phyloP scores from a whole-genome alignment of 2,113 vertebrate species.

The Butorides virescens region DNA sequence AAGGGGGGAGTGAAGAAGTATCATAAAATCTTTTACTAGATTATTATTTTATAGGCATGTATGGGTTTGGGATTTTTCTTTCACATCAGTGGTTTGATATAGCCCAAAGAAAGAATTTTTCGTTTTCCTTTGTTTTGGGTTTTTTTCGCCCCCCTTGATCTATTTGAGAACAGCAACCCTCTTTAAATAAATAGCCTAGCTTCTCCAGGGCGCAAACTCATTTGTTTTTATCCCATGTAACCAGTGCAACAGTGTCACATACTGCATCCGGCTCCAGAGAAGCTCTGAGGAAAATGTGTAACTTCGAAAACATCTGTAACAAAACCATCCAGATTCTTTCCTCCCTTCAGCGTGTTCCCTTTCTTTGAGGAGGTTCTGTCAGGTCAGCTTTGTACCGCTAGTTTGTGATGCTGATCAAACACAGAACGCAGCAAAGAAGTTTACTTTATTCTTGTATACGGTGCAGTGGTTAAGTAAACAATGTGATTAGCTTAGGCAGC shows the following conservation, averaged over 20 bases:
- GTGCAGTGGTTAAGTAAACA: not conserved
- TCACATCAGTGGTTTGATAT: not conserved
- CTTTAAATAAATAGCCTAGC: not conserved
- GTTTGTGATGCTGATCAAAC: not conserved
- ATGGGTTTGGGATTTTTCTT: not conserved
- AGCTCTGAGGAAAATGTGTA: not conserved
- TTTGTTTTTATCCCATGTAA: not conserved
- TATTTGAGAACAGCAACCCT: not conserved
- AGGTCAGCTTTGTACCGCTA: not conserved
- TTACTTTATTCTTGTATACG: not conserved
- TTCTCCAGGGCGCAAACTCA: not conserved
- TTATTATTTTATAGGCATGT: not conserved
- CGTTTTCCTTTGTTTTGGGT: not conserved
- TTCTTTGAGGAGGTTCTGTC: slow-evolving; percentile 8
- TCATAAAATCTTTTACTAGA: not conserved
- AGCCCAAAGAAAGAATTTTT: not conserved
- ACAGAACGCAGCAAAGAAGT: not conserved
- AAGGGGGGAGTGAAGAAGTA: not conserved
- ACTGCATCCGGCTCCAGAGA: not conserved
- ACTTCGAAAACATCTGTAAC: slow-evolving; percentile 21
- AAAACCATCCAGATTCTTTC: not conserved
- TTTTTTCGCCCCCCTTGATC: not conserved
- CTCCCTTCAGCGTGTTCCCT: not conserved
- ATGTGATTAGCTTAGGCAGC: not conserved
- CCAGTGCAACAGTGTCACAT: not conserved